Conservation (phyloP, 2,113 vertebrate species). For the Raja brachyura region DNA sequence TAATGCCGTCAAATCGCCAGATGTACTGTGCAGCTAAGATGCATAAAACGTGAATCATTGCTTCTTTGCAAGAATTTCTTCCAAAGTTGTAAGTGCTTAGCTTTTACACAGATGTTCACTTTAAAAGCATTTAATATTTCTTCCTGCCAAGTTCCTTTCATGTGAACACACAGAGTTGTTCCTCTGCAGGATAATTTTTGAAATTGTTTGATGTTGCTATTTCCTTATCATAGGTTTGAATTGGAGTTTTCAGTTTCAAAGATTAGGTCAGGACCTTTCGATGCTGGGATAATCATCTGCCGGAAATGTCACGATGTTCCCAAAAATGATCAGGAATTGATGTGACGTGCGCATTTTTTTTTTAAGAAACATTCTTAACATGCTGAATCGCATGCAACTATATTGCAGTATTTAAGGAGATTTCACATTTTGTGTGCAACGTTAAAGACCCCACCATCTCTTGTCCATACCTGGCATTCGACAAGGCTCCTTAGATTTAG, state of each 20-base stretch:
- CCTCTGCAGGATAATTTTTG: background rate
- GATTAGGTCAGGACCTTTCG: background rate
- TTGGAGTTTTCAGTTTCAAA: background rate
- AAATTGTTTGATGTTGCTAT: background rate
- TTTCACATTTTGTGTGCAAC: background rate
- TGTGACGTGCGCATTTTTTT: background rate
- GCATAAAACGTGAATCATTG: background rate
- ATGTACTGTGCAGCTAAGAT: background rate
- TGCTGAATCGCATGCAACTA: background rate
- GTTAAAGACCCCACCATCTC: background rate
- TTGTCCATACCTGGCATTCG: background rate
- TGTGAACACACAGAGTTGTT: background rate
- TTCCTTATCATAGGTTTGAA: background rate
- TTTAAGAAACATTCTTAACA: background rate
- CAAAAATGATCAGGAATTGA: background rate
- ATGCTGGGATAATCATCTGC: background rate
- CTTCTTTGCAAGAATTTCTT: background rate
- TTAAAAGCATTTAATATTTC: background rate
- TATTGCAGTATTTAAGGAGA: background rate
- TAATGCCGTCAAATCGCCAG: background rate
- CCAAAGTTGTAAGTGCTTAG: background rate
- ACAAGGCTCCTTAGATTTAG: background rate
- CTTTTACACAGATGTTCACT: background rate
- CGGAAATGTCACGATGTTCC: background rate
- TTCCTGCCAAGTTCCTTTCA: background rate